Conservation (phyloP, 2,797 vertebrate species). For the Eidolon dupreanum region DNA sequence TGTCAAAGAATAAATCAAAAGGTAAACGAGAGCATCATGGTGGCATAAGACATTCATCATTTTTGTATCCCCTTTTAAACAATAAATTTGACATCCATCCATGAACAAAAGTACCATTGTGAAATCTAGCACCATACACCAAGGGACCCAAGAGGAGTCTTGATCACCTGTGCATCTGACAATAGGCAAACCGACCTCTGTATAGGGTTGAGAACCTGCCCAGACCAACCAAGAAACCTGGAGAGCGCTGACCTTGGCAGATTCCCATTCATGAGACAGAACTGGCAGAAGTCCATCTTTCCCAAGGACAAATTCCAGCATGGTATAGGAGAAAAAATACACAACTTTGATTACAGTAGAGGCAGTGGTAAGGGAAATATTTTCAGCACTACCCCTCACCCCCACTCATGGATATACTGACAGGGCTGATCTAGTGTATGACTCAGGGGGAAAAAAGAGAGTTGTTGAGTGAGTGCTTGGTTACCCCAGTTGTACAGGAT, state of each 20-base stretch:
- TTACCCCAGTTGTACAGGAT: neutral
- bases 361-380: neutral
- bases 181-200: neutral
- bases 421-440: neutral
- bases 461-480: neutral
- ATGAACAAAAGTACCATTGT: too few species aligned
- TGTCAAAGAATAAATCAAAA: neutral
- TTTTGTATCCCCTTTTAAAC: neutral
- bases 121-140: too few species aligned
- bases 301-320: too few species aligned
- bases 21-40: neutral
- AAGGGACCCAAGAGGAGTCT: too few species aligned
- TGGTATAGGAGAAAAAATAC: neutral
- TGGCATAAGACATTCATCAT: neutral
- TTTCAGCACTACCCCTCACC: neutral
- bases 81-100: too few species aligned
- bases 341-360: neutral
- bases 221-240: neutral
- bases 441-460: neutral
- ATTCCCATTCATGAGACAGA: neutral
- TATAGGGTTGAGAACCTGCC: neutral
- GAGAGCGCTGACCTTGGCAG: neutral
- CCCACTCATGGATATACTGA: neutral
- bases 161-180: too few species aligned
- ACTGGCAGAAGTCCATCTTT: neutral